These are phyloP conservation scores for Ecliptopera silaceata DNA, from an alignment of 2,888 invertebrate genomes.

Conservation along the genomic window DNA sequence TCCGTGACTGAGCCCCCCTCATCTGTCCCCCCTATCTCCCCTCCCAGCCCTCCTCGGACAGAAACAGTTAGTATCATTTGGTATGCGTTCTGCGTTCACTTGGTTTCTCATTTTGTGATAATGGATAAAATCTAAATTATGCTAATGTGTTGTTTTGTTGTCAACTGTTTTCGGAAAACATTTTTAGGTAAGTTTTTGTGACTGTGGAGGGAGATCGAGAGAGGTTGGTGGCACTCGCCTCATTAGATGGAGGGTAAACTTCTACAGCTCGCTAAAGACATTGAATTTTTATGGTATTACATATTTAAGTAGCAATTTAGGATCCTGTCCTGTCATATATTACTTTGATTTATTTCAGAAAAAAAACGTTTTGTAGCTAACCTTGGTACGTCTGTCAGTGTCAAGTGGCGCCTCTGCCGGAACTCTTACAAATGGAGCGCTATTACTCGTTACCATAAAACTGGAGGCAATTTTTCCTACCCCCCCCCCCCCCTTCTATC, in stretches of 20 bases:
- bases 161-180: background rate
- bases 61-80: background rate
- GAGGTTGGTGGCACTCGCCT: no score
- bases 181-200: background rate
- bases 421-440: constrained; percentile 21
- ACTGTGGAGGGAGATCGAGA: no score
- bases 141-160: background rate
- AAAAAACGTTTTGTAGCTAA: background rate
- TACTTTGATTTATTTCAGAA: no score
- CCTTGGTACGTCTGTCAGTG: background rate
- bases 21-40: background rate
- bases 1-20: constrained; percentile 15
- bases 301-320: no score
- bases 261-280: no score
- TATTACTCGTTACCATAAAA: constrained; percentile 24
- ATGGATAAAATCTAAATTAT: constrained; percentile 10
- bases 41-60: background rate
- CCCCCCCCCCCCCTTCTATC: background rate
- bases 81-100: constrained; percentile 4
- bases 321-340: no score
- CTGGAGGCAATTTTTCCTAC: constrained; percentile 17
- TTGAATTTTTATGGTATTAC: no score
- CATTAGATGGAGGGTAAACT: no score
- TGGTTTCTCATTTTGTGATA: background rate
- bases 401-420: background rate